Evolutionary conservation across 2,113 vertebrate genomes (phyloP).

Genomic region (Spilogale gracilis): DNA sequence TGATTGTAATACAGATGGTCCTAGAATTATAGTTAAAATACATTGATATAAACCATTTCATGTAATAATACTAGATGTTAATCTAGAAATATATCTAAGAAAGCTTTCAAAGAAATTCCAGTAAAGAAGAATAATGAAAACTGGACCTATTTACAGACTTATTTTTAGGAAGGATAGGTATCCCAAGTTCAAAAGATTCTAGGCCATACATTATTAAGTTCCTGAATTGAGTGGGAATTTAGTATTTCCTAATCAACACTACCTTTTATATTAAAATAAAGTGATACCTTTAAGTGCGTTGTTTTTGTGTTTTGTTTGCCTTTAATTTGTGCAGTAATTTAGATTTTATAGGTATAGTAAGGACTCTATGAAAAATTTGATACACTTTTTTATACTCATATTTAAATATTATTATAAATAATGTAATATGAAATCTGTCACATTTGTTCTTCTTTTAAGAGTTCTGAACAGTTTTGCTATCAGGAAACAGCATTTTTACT

Average conservation of each 20-base stretch:
- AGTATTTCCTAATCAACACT: neutral
- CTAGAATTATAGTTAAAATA: neutral
- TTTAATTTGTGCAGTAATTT: neutral
- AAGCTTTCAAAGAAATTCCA: neutral
- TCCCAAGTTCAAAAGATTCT: neutral
- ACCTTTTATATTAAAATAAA: neutral
- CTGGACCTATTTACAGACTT: neutral
- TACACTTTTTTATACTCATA: neutral
- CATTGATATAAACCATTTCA: neutral
- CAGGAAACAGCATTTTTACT: neutral
- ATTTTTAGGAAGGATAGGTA: neutral
- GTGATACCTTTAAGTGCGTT: neutral
- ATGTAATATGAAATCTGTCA: neutral
- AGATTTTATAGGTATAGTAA: neutral
- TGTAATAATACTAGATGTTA: neutral
- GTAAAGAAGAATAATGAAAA: neutral
- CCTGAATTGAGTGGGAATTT: neutral
- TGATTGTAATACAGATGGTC: neutral
- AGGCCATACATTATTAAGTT: neutral
- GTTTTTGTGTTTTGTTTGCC: neutral
- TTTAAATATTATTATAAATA: neutral
- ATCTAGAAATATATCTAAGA: neutral
- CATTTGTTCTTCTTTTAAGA: neutral
- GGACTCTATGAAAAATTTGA: neutral
- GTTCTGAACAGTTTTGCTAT: neutral